Evolutionary conservation across 2,113 vertebrate species (phyloP).

Genomic region (Albula glossodonta): DNA sequence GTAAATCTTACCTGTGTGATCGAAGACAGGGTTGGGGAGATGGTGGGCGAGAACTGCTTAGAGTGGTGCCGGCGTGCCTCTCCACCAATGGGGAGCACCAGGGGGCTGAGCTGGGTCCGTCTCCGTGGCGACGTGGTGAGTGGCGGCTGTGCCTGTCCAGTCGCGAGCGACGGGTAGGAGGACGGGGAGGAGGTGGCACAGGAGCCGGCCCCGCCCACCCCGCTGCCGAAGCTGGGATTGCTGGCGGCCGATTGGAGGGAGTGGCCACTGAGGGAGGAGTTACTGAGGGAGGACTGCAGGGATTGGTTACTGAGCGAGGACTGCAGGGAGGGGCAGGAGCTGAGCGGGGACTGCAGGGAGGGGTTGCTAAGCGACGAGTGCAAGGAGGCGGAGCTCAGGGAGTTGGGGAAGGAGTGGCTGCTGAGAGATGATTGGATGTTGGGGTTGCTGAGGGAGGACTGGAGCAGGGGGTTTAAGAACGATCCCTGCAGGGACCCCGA

Average conservation of each 20-base stretch:
- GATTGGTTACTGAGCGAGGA: constrained; percentile 61
- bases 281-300: constrained; percentile 76
- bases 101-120: constrained; percentile 78
- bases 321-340: constrained; percentile 51
- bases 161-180: constrained; percentile 27
- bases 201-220: constrained; percentile 63
- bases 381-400: constrained; percentile 76
- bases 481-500: constrained; percentile 73
- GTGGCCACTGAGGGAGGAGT: constrained; percentile 76
- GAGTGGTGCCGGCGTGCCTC: constrained; percentile 73
- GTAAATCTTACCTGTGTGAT: constrained; percentile 75
- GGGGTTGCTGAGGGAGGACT: constrained; percentile 79
- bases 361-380: constrained; percentile 79
- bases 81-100: constrained; percentile 74
- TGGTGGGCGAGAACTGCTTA: constrained; percentile 84
- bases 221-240: constrained; percentile 62
- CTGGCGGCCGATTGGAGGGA: constrained; percentile 73
- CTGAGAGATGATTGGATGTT: constrained; percentile 77
- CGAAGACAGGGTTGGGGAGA: constrained; percentile 82
- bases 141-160: constrained; percentile 33
- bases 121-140: constrained; percentile 70
- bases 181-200: constrained; percentile 64
- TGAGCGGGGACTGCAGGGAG: constrained; percentile 74
- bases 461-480: constrained; percentile 63
- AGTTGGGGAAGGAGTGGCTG: constrained; percentile 65